Percentiles rank a stretch among this genome's conserved stretches.
These are phyloP conservation scores for Gortyna flavago DNA, from an alignment of 2,888 invertebrate genomes.

Conservation along the genomic window DNA sequence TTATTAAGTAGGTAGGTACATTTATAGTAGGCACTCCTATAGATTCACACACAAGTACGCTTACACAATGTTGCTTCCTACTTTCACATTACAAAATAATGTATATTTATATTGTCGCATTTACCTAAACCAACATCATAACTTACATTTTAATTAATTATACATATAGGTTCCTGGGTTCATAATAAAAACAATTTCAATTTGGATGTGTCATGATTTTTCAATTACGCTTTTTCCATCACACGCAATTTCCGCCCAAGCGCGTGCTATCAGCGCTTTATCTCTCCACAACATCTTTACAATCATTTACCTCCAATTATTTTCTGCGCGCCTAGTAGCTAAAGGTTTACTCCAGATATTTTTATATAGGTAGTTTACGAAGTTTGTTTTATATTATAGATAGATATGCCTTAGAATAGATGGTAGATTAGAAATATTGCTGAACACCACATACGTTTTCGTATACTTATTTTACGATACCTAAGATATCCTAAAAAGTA, in stretches of 20 bases:
- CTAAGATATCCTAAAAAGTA: background rate
- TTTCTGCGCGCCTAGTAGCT: slow-evolving; percentile 28
- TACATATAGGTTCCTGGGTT: background rate
- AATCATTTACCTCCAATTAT: slow-evolving; percentile 14
- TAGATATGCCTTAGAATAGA: slow-evolving; percentile 27
- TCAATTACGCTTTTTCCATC: slow-evolving; percentile 23
- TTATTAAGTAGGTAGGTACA: background rate
- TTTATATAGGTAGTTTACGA: slow-evolving; percentile 10
- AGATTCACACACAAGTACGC: background rate
- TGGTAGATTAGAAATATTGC: slow-evolving; percentile 59
- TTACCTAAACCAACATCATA: background rate
- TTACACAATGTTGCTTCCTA: background rate
- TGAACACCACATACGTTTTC: slow-evolving; percentile 50
- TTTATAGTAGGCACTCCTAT: too few species aligned
- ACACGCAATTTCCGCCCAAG: slow-evolving; percentile 32
- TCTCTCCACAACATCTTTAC: slow-evolving; percentile 17
- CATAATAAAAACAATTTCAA: background rate
- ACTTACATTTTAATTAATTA: background rate
- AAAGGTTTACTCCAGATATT: slow-evolving; percentile 21
- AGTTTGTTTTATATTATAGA: slow-evolving; percentile 50
- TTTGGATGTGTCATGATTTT: slow-evolving; percentile 20
- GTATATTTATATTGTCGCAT: background rate
- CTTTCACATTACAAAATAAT: background rate
- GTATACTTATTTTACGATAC: slow-evolving; percentile 10
- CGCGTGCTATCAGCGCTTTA: slow-evolving; percentile 27